A percentile compares a stretch with the other conserved stretches of the same genome.
phyloP scores from a whole-genome alignment of 2,113 vertebrate species.

The Irena cyanogastra region DNA sequence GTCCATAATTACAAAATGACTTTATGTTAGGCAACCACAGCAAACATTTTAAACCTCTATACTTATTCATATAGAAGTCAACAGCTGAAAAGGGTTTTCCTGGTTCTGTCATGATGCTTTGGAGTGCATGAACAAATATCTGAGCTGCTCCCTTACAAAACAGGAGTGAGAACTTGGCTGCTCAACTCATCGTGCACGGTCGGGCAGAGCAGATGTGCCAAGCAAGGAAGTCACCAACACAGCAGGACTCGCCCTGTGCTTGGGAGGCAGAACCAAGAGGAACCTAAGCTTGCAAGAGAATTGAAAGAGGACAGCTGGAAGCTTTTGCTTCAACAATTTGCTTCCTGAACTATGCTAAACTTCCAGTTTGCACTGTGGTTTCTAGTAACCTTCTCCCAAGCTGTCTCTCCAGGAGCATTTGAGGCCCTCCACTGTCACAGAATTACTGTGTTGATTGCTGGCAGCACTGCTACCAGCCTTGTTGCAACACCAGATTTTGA shows the following conservation, averaged over 20 bases:
- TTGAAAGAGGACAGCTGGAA: background rate
- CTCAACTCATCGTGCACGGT: accelerated
- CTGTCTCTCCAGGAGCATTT: background rate
- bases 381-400: background rate
- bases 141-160: background rate
- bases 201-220: accelerated
- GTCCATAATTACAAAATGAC: background rate
- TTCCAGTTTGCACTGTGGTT: background rate
- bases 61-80: background rate
- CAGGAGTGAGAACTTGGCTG: background rate
- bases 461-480: background rate
- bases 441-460: background rate
- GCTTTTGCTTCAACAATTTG: background rate
- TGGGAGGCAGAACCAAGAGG: background rate
- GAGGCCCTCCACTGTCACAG: background rate
- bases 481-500: background rate
- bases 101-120: background rate
- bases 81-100: background rate
- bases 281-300: background rate
- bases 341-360: background rate
- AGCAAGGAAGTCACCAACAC: background rate
- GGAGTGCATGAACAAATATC: background rate
- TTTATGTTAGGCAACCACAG: background rate
- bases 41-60: background rate
- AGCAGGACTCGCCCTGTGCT: background rate